phyloP scores from a whole-genome alignment of 2,888 invertebrate species.

The Lordiphosa fenestrarum region DNA sequence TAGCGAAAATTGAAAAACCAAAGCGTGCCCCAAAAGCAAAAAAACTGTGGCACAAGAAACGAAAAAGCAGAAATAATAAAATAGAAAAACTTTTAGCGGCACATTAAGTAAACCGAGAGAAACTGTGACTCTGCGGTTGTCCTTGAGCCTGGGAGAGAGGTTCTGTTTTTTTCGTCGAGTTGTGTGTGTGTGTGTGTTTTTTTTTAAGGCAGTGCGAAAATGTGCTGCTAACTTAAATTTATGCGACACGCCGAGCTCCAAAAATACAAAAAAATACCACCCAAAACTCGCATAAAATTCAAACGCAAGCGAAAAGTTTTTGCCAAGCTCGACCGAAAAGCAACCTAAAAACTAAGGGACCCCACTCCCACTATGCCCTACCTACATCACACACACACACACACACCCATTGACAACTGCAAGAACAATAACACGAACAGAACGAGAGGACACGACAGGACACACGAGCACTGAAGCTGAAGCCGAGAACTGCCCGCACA shows the following conservation, averaged over 20 bases:
- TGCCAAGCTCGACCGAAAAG: slow-evolving; percentile 51
- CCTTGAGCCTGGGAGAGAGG: slow-evolving; percentile 51
- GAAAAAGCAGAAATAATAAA: slow-evolving; percentile 64
- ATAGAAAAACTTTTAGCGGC: slow-evolving; percentile 74
- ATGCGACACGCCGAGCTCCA: slow-evolving; percentile 60
- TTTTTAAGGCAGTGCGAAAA: slow-evolving; percentile 54
- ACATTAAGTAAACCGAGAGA: slow-evolving; percentile 72
- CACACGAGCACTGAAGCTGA: slow-evolving; percentile 9
- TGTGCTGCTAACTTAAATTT: slow-evolving; percentile 73
- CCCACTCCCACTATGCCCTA: neutral
- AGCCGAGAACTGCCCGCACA: slow-evolving; percentile 16
- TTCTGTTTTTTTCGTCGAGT: neutral
- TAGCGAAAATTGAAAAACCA: slow-evolving; percentile 66
- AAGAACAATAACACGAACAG: slow-evolving; percentile 3
- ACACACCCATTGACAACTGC: slow-evolving; percentile 7
- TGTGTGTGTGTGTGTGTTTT: neutral
- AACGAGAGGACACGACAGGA: neutral
- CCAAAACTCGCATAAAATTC: slow-evolving; percentile 68
- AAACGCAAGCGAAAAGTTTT: slow-evolving; percentile 71
- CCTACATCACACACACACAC: slow-evolving; percentile 9
- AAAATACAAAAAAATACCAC: slow-evolving; percentile 13
- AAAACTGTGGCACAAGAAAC: slow-evolving; percentile 19
- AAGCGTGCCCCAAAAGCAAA: slow-evolving; percentile 38
- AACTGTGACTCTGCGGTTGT: slow-evolving; percentile 75
- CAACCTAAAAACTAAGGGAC: slow-evolving; percentile 17